phyloP scores from a whole-genome alignment of 2,797 vertebrate species.

The Tolypeutes matacus region DNA sequence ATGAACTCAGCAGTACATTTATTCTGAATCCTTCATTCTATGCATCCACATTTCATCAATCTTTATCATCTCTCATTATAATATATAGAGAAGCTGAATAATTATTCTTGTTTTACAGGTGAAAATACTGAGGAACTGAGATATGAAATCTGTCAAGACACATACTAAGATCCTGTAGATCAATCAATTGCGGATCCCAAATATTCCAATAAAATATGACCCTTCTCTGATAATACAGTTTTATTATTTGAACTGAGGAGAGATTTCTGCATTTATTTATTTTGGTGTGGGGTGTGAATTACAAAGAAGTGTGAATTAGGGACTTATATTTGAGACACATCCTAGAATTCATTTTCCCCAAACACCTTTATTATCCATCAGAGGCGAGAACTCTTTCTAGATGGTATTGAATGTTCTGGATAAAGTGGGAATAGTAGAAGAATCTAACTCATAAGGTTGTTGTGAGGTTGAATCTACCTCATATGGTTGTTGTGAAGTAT shows the following conservation, averaged over 20 bases:
- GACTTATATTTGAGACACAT: neutral
- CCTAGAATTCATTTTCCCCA: neutral
- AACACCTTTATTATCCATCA: neutral
- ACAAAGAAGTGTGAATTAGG: neutral
- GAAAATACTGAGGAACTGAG: slow-evolving; percentile 77
- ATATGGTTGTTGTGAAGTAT: neutral
- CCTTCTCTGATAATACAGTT: slow-evolving; percentile 30
- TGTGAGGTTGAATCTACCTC: neutral
- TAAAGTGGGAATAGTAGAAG: neutral
- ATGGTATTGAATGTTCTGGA: neutral
- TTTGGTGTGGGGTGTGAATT: slow-evolving; percentile 37
- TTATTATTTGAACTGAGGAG: slow-evolving; percentile 54
- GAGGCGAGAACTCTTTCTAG: neutral
- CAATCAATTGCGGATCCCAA: slow-evolving; percentile 71
- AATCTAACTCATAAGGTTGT: neutral
- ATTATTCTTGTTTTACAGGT: slow-evolving; percentile 82
- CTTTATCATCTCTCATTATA: slow-evolving; percentile 81
- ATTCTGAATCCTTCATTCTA: slow-evolving; percentile 73
- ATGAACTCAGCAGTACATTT: slow-evolving; percentile 73
- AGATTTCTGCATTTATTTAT: slow-evolving; percentile 10
- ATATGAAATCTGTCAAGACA: slow-evolving; percentile 78
- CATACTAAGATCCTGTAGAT: slow-evolving; percentile 60
- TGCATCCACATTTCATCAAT: slow-evolving; percentile 79
- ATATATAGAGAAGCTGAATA: slow-evolving; percentile 74
- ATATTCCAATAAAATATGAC: slow-evolving; percentile 65